A percentile compares a stretch with the other conserved stretches of the same genome.
These are phyloP conservation scores for Batillaria attramentaria DNA, from an alignment of 1,140 invertebrate genomes.

Conservation along the genomic window DNA sequence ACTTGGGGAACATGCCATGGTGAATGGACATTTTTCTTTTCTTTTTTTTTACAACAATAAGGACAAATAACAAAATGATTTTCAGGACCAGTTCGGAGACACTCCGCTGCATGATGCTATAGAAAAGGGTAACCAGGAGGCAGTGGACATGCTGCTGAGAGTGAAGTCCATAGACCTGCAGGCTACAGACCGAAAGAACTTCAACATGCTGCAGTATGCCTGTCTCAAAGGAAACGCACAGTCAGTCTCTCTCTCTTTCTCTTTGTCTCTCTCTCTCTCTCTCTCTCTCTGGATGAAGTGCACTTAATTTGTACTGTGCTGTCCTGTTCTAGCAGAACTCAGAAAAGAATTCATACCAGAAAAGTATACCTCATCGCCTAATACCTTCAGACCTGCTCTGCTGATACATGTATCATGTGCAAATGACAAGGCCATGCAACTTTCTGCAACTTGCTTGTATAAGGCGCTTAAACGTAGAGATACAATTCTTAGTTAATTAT, in stretches of 20 bases:
- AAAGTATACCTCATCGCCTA: no score
- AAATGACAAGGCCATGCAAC: no score
- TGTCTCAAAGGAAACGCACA: conserved; percentile 49
- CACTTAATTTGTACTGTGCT: neutral
- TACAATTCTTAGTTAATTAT: no score
- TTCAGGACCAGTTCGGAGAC: conserved; percentile 56
- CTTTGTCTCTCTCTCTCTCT: no score
- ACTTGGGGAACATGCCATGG: neutral
- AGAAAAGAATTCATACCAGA: no score
- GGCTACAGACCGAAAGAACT: conserved; percentile 48
- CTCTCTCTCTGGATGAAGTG: no score
- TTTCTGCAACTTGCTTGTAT: no score
- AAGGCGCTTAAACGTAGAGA: no score
- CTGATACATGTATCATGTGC: no score
- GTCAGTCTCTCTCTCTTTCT: conserved; percentile 48
- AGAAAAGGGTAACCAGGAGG: conserved; percentile 36
- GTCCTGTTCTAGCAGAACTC: neutral
- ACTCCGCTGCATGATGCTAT: conserved; percentile 60
- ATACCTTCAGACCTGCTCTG: neutral
- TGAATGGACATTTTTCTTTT: neutral
- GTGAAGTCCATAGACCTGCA: conserved; percentile 42
- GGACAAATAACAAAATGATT: no score
- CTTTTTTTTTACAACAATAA: neutral
- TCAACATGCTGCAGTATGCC: conserved; percentile 49
- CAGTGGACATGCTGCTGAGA: conserved; percentile 42